phyloP scores from a whole-genome alignment of 2,113 vertebrate genomes.

The Plecotus auritus region DNA sequence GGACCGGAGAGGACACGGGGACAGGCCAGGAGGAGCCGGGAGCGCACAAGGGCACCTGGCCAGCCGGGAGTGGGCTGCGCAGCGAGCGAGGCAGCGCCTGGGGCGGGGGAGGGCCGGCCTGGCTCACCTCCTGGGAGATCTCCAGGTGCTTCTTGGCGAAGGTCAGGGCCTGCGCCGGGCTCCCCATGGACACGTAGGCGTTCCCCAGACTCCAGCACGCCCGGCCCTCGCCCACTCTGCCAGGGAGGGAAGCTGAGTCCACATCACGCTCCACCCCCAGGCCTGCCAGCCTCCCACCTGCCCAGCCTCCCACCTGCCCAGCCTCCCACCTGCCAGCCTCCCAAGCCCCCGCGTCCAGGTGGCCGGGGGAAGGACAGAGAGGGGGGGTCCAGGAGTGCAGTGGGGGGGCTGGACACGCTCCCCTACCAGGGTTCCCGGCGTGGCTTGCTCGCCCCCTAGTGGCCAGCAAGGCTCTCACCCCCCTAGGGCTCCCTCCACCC shows the following conservation, averaged over 20 bases:
- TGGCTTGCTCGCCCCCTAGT: not conserved
- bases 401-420: not conserved
- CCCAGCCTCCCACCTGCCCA: not conserved
- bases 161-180: constrained; percentile 91
- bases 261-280: rapidly evolving
- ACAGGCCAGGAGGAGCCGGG: not conserved
- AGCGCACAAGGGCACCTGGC: rapidly evolving
- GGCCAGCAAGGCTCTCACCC: rapidly evolving
- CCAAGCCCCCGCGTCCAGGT: not conserved
- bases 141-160: constrained; percentile 93
- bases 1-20: rapidly evolving
- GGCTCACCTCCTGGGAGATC: constrained; percentile 93
- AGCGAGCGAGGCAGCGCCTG: rapidly evolving
- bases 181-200: constrained; percentile 92
- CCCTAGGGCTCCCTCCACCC: not conserved
- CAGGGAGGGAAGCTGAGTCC: not conserved
- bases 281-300: not conserved
- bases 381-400: not conserved
- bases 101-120: not conserved
- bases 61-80: not conserved
- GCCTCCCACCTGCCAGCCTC: not conserved
- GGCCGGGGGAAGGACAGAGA: not conserved
- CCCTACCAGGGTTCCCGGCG: not conserved
- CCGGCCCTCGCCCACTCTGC: constrained; percentile 95
- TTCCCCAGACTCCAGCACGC: constrained; percentile 98